Percentiles rank a stretch among this genome's conserved stretches.
Conservation (phyloP, 2,888 invertebrate genomes). For the Tromatobia lineatoria region DNA sequence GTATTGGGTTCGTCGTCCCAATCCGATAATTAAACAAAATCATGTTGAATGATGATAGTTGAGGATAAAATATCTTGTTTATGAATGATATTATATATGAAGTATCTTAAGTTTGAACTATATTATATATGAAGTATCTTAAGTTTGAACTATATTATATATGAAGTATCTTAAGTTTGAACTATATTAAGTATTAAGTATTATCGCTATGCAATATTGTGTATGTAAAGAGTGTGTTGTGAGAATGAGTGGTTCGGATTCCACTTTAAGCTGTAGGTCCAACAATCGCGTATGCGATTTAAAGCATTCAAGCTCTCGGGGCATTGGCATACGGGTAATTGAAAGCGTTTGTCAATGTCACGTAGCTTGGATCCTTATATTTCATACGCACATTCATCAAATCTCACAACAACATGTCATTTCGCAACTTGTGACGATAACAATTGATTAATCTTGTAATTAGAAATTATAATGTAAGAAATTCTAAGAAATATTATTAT, state of each 20-base stretch:
- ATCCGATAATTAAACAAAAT: no score
- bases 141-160: not conserved
- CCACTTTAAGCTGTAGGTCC: slow-evolving; percentile 21
- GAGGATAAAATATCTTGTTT: not conserved
- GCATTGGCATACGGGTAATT: slow-evolving; percentile 11
- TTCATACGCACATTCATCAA: slow-evolving; percentile 17
- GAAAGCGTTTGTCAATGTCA: not conserved
- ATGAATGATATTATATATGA: no score
- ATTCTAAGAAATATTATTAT: not conserved
- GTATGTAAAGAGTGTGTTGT: slow-evolving; percentile 4
- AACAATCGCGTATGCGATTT: slow-evolving; percentile 16
- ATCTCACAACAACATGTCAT: slow-evolving; percentile 3
- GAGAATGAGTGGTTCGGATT: slow-evolving; percentile 16
- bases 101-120: no score
- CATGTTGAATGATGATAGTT: no score
- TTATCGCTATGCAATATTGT: not conserved
- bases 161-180: not conserved
- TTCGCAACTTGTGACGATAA: not conserved
- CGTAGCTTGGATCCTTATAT: slow-evolving; percentile 20
- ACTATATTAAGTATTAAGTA: not conserved
- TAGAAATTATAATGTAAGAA: not conserved
- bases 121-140: no score
- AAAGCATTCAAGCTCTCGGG: slow-evolving; percentile 14
- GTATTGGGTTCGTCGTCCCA: no score
- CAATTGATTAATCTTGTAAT: not conserved